Percentiles rank a stretch among this genome's conserved stretches.
phyloP scores from a whole-genome alignment of 1,140 invertebrate genomes.

The Arion vulgaris region DNA sequence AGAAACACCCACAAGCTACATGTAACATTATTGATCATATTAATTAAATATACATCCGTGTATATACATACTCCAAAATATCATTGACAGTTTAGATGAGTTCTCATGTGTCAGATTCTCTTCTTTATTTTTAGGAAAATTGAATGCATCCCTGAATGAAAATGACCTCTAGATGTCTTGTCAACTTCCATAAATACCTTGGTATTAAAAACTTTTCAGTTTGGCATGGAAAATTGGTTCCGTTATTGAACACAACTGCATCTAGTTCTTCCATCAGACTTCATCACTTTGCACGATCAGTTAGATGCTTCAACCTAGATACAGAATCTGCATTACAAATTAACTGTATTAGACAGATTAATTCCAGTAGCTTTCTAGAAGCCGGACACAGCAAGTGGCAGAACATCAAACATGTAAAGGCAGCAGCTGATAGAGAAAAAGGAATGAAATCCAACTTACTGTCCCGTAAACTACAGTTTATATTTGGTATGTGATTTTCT shows the following conservation, averaged over 20 bases:
- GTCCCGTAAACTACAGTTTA: neutral
- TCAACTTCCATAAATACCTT: neutral
- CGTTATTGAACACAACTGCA: neutral
- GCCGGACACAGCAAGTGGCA: conserved; percentile 37
- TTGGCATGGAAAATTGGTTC: neutral
- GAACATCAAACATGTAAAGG: conserved; percentile 38
- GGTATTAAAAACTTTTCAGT: neutral
- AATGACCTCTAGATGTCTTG: neutral
- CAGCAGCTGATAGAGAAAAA: conserved; percentile 23
- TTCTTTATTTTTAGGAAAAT: too few relatives aligned
- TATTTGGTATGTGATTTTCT: conserved; percentile 17
- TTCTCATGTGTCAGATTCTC: too few relatives aligned
- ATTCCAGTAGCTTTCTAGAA: neutral
- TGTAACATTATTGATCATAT: too few relatives aligned
- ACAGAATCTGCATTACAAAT: neutral
- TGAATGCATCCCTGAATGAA: too few relatives aligned
- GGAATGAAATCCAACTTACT: neutral
- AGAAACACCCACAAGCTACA: too few relatives aligned
- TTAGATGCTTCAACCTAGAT: neutral
- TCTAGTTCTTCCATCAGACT: neutral
- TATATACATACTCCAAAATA: too few relatives aligned
- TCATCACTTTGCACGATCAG: neutral
- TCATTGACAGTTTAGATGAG: too few relatives aligned
- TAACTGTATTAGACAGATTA: neutral
- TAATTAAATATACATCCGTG: too few relatives aligned